Evolutionary conservation across 2,888 invertebrate genomes (phyloP).

Genomic region (Fissipunctia ypsillon): DNA sequence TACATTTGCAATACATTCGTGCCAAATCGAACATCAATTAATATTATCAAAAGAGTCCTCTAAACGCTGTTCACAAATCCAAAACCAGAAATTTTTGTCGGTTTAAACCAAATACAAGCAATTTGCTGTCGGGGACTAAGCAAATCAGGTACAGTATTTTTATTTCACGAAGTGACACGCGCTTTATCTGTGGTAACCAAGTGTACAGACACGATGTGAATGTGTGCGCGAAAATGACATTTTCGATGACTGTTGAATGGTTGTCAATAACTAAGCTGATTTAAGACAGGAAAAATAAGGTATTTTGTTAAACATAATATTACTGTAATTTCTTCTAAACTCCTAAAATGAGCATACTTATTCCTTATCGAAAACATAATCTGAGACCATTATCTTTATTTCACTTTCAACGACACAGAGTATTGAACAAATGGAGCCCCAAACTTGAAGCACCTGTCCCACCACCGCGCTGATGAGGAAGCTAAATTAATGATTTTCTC

Average conservation of each 20-base stretch:
- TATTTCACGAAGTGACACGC: too few relatives aligned
- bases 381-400: conserved; percentile 43
- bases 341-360: conserved; percentile 36
- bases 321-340: neutral
- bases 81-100: neutral
- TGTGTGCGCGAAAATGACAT: too few relatives aligned
- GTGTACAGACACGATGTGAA: too few relatives aligned
- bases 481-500: neutral
- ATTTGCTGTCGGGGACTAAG: too few relatives aligned
- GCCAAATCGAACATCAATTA: too few relatives aligned
- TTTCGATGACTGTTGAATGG: neutral
- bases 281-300: neutral
- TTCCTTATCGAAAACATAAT: conserved; percentile 16
- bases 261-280: neutral
- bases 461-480: neutral
- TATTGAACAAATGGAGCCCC: conserved; percentile 32
- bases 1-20: too few relatives aligned
- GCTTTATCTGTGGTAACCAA: too few relatives aligned
- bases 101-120: neutral
- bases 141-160: too few relatives aligned
- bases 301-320: neutral
- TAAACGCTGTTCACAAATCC: neutral
- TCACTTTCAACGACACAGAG: conserved; percentile 19
- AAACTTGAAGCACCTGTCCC: neutral
- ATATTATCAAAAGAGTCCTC: too few relatives aligned